Evolutionary conservation across 2,113 vertebrate genomes (phyloP), one percentile per base, ranked within the genome.

Genomic region (Sarotherodon lohbergeri): DNA sequence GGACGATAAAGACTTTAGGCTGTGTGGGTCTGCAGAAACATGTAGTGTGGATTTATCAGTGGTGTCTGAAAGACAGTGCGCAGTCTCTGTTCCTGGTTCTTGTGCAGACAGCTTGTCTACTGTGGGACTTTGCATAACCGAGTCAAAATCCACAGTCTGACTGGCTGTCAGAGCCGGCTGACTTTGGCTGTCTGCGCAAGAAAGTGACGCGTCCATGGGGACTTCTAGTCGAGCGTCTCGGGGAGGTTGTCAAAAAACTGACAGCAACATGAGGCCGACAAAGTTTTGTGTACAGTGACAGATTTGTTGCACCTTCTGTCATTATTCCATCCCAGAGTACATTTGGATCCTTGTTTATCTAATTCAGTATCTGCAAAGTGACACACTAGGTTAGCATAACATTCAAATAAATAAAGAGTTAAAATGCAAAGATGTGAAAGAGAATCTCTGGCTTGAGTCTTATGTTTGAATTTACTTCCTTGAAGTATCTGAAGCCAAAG

Each of bases 201-300:
- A 52, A 3, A 71, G 61, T 24, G 73, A 78, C 19, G 7, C n/a
- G 29, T 95, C 94, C 91, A 93, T 93, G 3, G 3, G 27, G 86
- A 54, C 32, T 54, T 50, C 34, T 80, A 24, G 50, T 7, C 10
- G 9, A 36, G 43, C 19, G 17, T 36, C 68, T 61, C 4, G 4
- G 46, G 39, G 19, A 71, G 50, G n/a, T 10, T 24, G 57, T 82
- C 63, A 78, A 55, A 54, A 80, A 86, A 10, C 52, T 46, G 81
- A 66, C 24, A 39, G 27, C 17, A 50, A 68, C 81, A 83, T 46
- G 22, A 41, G 39, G 41, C 46, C 12, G 43, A 22, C 19, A 3
- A 68, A 24, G 10, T 57, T 87, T 73, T 78, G 76, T 73, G 19
- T 36, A 22, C 17, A 68, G 39, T 36, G 85, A 88, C 50, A 13